Base-by-base conservation (phyloP, 2,113 vertebrate genomes). In the Phaethon lepturus region DNA sequence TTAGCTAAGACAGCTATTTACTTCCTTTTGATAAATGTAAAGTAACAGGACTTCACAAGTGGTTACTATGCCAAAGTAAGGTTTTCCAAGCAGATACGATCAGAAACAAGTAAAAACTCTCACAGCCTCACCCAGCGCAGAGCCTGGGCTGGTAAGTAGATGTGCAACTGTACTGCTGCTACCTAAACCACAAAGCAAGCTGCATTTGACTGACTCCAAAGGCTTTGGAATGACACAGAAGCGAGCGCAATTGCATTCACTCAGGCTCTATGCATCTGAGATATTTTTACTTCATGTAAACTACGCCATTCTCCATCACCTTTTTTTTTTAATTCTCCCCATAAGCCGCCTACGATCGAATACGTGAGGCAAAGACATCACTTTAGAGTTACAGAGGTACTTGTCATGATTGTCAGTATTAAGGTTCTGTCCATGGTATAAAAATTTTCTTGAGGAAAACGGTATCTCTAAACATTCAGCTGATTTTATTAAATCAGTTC, bases 401-500 rank as follows among this genome's bases (percentile, higher is more conserved):
- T 89, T 80, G 84, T 64, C 25, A 84, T 68, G 87, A 86, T 40
- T 44, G 47, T 47, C 55, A 33, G n/a, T 40, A 63, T 42, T 76
- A 72, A 74, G 38, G 79, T 66, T 95, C 56, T 94, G 52, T 77
- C 80, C 78, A 42, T 19, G 45, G 29, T 59, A 45, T 26, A 82
- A 53, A 11, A 86, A 45, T 88, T 97, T 96, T 86, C 75, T 49
- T 38, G 44, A 31, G 77, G 64, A 58, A 90, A 96, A 90, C 13
- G 45, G 25, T 13, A 5, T 31, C 47, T 64, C 72, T 95, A 88
- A 94, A 95, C 80, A 95, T 95, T 92, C 88, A 95, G 47, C 22
- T 94, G 67, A 56, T 71, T 94, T 94, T 84, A 80, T 90, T 95
- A 93, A 90, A 93, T 42, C 67, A 29, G 35, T 77, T 95, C 72